A percentile compares a stretch with the other conserved stretches of the same genome.
Conservation (phyloP, 2,797 vertebrate genomes). For the Pseudomugil tenellus region DNA sequence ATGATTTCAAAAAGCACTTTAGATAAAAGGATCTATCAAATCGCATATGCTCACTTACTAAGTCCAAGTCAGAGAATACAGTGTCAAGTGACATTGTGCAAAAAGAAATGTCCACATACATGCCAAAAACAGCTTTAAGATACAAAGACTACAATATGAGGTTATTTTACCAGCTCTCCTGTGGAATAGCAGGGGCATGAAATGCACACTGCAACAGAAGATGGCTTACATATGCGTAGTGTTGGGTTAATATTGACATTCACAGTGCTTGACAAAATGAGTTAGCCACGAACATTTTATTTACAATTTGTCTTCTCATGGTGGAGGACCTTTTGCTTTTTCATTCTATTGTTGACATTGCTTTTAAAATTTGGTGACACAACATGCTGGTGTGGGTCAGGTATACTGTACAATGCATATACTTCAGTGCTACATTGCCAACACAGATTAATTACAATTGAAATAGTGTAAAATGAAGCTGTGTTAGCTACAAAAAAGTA, state of each 20-base stretch:
- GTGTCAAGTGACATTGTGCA: conserved; percentile 42
- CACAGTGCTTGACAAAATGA: background rate
- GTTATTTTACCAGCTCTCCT: conserved; percentile 30
- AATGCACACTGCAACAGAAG: conserved; percentile 15
- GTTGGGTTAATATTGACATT: background rate
- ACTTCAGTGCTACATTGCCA: conserved; percentile 15
- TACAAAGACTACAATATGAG: conserved; percentile 36
- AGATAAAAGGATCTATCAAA: conserved; percentile 44
- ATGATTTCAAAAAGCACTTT: conserved; percentile 39
- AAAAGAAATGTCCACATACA: conserved; percentile 48
- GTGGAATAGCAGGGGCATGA: background rate
- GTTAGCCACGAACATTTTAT: conserved; percentile 1
- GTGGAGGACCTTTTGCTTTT: background rate
- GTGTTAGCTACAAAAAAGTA: conserved; percentile 19
- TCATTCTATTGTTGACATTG: conserved; percentile 13
- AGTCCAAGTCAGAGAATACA: conserved; percentile 16
- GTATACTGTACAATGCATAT: conserved; percentile 18
- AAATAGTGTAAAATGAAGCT: conserved; percentile 6
- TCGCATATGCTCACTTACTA: conserved; percentile 12
- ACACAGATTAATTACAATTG: conserved; percentile 31
- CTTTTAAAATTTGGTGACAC: conserved; percentile 5
- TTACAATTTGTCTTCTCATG: background rate
- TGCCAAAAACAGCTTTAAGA: conserved; percentile 39
- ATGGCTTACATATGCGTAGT: no score
- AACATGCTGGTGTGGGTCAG: conserved; percentile 7